Conservation (phyloP, 2,797 vertebrate species). For the Botia almorhae region DNA sequence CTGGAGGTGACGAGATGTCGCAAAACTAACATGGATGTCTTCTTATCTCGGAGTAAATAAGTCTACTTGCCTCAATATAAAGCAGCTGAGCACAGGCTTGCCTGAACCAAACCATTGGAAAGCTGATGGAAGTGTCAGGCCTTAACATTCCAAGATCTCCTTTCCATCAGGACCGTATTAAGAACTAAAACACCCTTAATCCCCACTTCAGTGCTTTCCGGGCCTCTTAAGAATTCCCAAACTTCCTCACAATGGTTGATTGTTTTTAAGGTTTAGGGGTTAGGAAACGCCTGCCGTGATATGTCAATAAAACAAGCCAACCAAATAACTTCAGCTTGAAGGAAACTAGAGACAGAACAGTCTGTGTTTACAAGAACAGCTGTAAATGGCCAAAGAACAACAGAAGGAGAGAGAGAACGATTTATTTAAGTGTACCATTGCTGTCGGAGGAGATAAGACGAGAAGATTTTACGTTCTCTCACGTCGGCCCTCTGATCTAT, state of each 20-base stretch:
- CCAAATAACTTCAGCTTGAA: slow-evolving; percentile 4
- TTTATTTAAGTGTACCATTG: not conserved
- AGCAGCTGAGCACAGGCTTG: slow-evolving; percentile 1
- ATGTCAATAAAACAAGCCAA: not conserved
- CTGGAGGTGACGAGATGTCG: no score
- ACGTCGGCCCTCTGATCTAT: not conserved
- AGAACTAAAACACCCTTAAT: slow-evolving; percentile 18
- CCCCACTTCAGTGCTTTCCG: slow-evolving; percentile 8
- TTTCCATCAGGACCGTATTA: slow-evolving; percentile 13
- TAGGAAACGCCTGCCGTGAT: not conserved
- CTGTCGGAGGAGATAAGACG: not conserved
- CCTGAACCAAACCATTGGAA: not conserved
- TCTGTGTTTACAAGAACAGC: not conserved
- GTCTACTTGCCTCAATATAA: not conserved
- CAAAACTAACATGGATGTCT: no score
- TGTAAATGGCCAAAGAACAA: not conserved
- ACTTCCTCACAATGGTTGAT: not conserved
- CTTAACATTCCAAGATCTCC: slow-evolving; percentile 33
- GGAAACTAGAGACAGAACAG: not conserved
- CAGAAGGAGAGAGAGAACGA: not conserved
- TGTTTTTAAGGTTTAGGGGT: not conserved
- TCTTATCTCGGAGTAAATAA: no score
- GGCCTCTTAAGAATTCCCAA: not conserved
- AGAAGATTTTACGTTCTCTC: slow-evolving; percentile 10
- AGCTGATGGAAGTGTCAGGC: slow-evolving; percentile 35